Conservation (phyloP, 2,113 vertebrate genomes). For the Brachypteracias leptosomus region DNA sequence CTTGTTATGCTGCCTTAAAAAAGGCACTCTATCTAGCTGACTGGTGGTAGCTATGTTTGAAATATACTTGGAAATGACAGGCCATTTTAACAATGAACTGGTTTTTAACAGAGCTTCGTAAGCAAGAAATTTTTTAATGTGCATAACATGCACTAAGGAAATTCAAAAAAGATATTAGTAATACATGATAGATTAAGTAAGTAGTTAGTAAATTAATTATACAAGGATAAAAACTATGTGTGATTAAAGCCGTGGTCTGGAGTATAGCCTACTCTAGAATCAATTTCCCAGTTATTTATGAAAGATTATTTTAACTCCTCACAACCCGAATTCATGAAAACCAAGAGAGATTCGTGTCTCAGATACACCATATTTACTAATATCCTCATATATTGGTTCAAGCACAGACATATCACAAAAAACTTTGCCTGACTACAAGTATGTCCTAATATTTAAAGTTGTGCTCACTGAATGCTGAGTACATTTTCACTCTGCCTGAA, state of each 20-base stretch:
- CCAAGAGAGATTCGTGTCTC: not conserved
- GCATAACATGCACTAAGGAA: not conserved
- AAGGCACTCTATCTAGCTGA: not conserved
- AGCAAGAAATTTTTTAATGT: not conserved
- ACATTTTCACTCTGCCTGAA: not conserved
- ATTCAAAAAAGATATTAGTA: not conserved
- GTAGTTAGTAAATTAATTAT: not conserved
- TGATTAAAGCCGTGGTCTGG: not conserved
- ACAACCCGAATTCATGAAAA: not conserved
- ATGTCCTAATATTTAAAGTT: not conserved
- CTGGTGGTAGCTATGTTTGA: not conserved
- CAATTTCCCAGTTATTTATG: not conserved
- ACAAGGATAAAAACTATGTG: not conserved
- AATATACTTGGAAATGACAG: not conserved
- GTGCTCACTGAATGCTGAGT: not conserved
- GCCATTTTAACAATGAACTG: not conserved
- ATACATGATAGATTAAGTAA: not conserved
- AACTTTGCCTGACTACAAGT: not conserved
- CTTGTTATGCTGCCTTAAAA: not conserved
- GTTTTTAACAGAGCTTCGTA: not conserved
- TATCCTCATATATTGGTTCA: not conserved
- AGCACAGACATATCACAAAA: not conserved
- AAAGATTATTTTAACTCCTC: not conserved
- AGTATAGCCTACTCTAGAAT: not conserved
- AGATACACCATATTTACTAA: not conserved